Evolutionary conservation across 2,113 vertebrate species (phyloP), one percentile per base, ranked within the genome.

Genomic region (Sorex fumeus): DNA sequence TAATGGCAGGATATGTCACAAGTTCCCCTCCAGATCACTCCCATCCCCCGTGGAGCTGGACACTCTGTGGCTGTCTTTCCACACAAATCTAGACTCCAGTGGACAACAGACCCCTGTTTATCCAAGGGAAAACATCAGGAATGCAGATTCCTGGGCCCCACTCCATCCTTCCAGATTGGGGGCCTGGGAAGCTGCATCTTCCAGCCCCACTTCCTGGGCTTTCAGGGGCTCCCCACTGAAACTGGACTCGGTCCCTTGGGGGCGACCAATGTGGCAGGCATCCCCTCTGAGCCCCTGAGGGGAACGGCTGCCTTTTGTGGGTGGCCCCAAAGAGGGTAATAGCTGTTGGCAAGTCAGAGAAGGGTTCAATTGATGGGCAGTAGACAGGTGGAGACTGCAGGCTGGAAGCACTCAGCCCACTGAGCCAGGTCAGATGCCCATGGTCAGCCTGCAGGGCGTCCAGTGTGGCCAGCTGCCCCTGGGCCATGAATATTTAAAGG

Each of bases 401-500:
- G 40, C 4, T 32, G 76, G 36, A 15, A n/a, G 8, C 11, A 28
- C 0, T 0, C 2, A 62, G 66, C n/a, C n/a, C n/a, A n/a, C n/a
- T n/a, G 30, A 53, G 3, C 72, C 36, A 57, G 64, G 27, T 13
- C 74, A 83, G 74, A 66, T 6, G 43, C 32, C 67, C 30, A 32
- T 21, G 0, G 1, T 45, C 1, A 0, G 8, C 36, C 74, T 82
- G 9, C 36, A 28, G 50, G 10, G 5, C 18, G 3, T 70, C 71
- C 43, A 32, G 57, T 93, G 91, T 77, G 19, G 18, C 91, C 82
- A 47, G 70, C 87, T 89, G 69, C 83, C 0, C 90, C 12, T 40
- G n/a, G 66, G 92, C 57, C 74, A 95, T 97, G 97, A 97, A 98
- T 98, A 97, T 98, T 97, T 97, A 94, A 98, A 98, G 95, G 88